Conservation (phyloP, 1,140 invertebrate genomes). For the Dryas iulia region DNA sequence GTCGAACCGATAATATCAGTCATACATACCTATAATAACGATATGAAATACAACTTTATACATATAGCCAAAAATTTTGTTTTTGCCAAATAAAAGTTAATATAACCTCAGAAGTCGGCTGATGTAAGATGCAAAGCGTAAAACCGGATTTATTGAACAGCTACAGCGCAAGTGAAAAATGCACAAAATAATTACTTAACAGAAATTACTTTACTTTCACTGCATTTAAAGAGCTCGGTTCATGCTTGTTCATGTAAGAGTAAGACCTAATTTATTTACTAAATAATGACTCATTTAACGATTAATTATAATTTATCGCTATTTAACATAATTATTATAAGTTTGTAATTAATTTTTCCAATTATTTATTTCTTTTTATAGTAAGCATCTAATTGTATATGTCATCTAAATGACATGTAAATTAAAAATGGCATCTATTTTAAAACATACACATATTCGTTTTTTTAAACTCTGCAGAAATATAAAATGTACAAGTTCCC, state of each 20-base stretch:
- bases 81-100: background rate
- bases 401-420: no score
- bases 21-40: background rate
- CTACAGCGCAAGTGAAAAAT: background rate
- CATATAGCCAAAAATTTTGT: background rate
- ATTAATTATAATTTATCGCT: no score
- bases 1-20: slow-evolving; percentile 32
- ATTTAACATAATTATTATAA: no score
- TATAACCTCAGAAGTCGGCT: background rate
- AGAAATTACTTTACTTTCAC: background rate
- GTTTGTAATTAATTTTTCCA: no score
- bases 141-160: background rate
- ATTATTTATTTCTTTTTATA: no score
- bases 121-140: background rate
- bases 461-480: background rate
- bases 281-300: background rate
- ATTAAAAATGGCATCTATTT: no score
- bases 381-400: no score
- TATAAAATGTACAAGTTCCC: background rate
- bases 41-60: background rate
- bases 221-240: no score
- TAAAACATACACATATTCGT: no score
- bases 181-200: background rate
- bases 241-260: no score
- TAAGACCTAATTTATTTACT: no score